Base-by-base conservation (phyloP, 2,888 invertebrate genomes). In the Xestia ashworthii region DNA sequence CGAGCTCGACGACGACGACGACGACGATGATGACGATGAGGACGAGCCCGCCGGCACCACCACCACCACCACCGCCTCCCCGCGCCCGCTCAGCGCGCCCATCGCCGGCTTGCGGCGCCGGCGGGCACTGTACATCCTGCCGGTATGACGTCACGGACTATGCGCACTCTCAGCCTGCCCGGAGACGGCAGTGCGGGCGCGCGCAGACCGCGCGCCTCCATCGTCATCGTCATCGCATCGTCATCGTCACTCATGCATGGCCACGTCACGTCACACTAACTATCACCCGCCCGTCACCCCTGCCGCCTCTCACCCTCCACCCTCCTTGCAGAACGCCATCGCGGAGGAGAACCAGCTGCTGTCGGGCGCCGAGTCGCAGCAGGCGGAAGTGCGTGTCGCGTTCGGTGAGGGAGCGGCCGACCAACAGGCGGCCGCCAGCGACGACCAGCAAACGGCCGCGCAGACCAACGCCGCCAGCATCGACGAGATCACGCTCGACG, bases 401-500 rank as follows among this genome's bases (percentile, higher is more conserved):
- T 97, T 97, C 92, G 97, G 97, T 1, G 96, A 94, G 12, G 90
- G 90, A 55, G 92, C 92, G 53, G 68, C 85, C 16, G 93, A 93
- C 79, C 91, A 89, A 77, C 89, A 87, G 67, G 79, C 67, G 86
- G 94, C 83, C 74, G 91, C 85, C 82, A 90, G 87, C 89, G 94
- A 95, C 60, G 96, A 96, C 90, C 96, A 97, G 89, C 94, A 95
- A 82, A 92, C 97, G 70, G 97, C 97, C 44, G 97, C 98, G 71
- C 97, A 97, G 89, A 97, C 97, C 88, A 97, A 97, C 90, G 95
- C 97, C 72, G 97, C 97, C 80, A 97, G 97, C 89, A 97, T 98
- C 86, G 98, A 98, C 90, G 97, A 98, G 91, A 97, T 98, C 90
- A 97, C 97, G 6, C 95, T 98, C 88, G 98, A 98, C 86, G 98